phyloP scores from a whole-genome alignment of 2,888 invertebrate species.

The Troides aeacus region DNA sequence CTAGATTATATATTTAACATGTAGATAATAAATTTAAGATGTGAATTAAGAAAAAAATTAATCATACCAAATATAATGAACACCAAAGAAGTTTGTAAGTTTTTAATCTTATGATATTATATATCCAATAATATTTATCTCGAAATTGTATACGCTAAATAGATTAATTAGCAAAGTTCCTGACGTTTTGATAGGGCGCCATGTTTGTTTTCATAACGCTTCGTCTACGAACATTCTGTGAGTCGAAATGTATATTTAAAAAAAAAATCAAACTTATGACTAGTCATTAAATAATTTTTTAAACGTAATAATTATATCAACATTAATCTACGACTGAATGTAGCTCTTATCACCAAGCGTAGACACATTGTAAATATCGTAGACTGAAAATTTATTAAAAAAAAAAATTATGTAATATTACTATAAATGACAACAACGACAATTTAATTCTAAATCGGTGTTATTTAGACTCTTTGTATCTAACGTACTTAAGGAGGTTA shows the following conservation, averaged over 20 bases:
- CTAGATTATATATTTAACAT: slow-evolving; percentile 32
- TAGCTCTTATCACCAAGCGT: slow-evolving; percentile 58
- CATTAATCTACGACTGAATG: slow-evolving; percentile 70
- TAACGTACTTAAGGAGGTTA: slow-evolving; percentile 35
- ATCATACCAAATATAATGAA: slow-evolving; percentile 40
- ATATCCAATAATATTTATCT: slow-evolving; percentile 43
- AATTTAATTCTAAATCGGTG: slow-evolving; percentile 77
- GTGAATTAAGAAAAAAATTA: slow-evolving; percentile 29
- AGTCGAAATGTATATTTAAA: slow-evolving; percentile 13
- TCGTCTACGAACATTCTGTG: slow-evolving; percentile 10
- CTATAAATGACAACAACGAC: slow-evolving; percentile 71
- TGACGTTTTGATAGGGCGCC: slow-evolving; percentile 19
- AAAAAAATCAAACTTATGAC: slow-evolving; percentile 42
- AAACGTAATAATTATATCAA: slow-evolving; percentile 41
- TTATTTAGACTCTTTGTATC: slow-evolving; percentile 54
- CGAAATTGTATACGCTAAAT: slow-evolving; percentile 45
- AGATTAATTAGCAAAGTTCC: slow-evolving; percentile 35
- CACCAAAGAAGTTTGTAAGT: slow-evolving; percentile 44
- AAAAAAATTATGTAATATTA: slow-evolving; percentile 38
- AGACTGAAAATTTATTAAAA: slow-evolving; percentile 35
- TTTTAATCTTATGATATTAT: slow-evolving; percentile 69
- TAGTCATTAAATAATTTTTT: slow-evolving; percentile 39
- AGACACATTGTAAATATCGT: slow-evolving; percentile 42
- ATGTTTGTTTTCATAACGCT: slow-evolving; percentile 14
- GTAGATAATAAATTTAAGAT: slow-evolving; percentile 32